These are phyloP conservation scores for Phrynocephalus forsythii DNA, from an alignment of 2,797 vertebrate species.

Conservation along the genomic window DNA sequence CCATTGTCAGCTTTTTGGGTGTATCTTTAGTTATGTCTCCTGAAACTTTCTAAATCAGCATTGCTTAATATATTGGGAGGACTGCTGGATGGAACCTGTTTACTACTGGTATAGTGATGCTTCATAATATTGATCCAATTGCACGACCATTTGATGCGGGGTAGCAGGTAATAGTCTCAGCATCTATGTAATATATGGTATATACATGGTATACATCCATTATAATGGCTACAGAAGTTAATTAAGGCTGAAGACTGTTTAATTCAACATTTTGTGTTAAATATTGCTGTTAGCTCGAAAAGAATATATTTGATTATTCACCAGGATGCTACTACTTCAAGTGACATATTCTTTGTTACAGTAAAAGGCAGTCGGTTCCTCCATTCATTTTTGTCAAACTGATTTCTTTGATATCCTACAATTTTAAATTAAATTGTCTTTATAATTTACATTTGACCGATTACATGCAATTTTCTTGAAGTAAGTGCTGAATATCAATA, in stretches of 20 bases:
- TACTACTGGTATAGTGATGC: conserved; percentile 46
- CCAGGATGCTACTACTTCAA: neutral
- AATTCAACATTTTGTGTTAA: conserved; percentile 32
- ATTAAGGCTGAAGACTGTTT: neutral
- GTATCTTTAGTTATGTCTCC: conserved; percentile 26
- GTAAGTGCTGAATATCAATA: neutral
- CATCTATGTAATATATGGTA: neutral
- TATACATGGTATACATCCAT: neutral
- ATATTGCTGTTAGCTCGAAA: neutral
- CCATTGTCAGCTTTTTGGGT: conserved; percentile 41
- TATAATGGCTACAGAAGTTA: conserved; percentile 36
- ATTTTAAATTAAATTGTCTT: neutral
- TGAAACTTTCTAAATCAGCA: conserved; percentile 44
- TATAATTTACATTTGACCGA: neutral
- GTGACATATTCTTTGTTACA: neutral
- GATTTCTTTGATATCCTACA: too few species aligned
- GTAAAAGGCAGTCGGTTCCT: neutral
- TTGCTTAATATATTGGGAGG: conserved; percentile 36
- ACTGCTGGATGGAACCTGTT: conserved; percentile 29
- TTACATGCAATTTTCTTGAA: neutral
- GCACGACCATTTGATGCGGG: conserved; percentile 43
- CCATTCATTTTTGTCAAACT: neutral
- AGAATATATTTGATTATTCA: neutral
- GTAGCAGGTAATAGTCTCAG: conserved; percentile 7
- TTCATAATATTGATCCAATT: conserved; percentile 28